A percentile compares a stretch with the other conserved stretches of the same genome.
Evolutionary conservation across 2,888 invertebrate species (phyloP).

Genomic region (Andrena praecox): DNA sequence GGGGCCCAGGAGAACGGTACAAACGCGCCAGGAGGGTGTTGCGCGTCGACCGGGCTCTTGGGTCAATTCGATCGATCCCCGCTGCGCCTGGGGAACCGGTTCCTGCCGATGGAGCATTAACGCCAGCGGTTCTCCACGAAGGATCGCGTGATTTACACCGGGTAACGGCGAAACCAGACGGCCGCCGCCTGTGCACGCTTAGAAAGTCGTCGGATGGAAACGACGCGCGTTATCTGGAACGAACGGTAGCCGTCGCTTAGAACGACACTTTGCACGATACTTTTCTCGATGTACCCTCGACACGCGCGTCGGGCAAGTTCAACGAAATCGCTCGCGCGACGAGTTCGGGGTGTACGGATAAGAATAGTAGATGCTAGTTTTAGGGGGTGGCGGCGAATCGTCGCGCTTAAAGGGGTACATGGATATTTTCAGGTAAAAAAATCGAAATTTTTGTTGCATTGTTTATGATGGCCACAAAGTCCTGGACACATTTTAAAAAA

Average conservation of each 20-base stretch:
- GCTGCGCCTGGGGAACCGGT: constrained; percentile 63
- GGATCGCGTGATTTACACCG: constrained; percentile 60
- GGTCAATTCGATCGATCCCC: constrained; percentile 72
- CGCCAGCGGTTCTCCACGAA: constrained; percentile 67
- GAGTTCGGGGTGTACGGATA: no score
- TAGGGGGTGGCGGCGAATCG: no score
- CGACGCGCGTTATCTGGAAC: constrained; percentile 59
- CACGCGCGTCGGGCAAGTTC: neutral
- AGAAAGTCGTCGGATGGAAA: constrained; percentile 60
- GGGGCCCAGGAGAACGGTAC: constrained; percentile 61
- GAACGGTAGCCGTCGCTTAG: constrained; percentile 38
- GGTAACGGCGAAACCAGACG: constrained; percentile 39
- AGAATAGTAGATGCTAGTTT: no score
- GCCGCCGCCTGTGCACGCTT: constrained; percentile 40
- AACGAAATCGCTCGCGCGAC: neutral
- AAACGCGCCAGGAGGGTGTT: constrained; percentile 36
- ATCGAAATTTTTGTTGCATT: no score
- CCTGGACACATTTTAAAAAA: no score
- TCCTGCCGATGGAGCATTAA: constrained; percentile 59
- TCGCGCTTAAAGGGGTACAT: no score
- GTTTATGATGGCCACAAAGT: no score
- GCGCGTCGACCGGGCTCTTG: constrained; percentile 54
- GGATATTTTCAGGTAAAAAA: no score
- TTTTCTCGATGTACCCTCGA: constrained; percentile 13
- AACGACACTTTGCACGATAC: constrained; percentile 7